Conservation (phyloP, 2,113 vertebrate species). For the Gallinago jamesoni region DNA sequence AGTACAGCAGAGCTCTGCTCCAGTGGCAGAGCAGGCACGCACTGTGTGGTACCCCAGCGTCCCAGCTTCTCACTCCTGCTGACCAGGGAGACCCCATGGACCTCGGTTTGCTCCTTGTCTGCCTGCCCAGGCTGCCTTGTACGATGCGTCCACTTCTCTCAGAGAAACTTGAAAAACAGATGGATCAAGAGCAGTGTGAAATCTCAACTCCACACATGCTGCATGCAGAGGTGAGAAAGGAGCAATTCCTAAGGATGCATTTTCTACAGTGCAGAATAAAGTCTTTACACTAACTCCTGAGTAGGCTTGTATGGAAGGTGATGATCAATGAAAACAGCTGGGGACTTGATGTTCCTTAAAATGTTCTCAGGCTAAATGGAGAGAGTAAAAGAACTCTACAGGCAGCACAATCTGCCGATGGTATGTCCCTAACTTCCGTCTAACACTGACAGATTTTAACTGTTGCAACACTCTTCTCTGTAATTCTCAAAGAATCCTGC, state of each 20-base stretch:
- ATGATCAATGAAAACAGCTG: not conserved
- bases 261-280: not conserved
- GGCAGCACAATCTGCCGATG: not conserved
- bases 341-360: not conserved
- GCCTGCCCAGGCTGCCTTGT: not conserved
- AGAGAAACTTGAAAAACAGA: not conserved
- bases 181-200: not conserved
- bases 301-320: not conserved
- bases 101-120: not conserved
- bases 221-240: not conserved
- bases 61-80: not conserved
- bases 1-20: not conserved
- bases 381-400: not conserved
- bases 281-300: not conserved
- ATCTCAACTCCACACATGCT: not conserved
- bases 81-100: not conserved
- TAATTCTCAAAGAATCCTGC: not conserved
- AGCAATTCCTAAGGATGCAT: not conserved
- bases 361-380: not conserved
- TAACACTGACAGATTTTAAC: not conserved
- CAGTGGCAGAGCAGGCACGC: not conserved
- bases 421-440: not conserved
- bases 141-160: not conserved
- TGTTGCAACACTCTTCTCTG: not conserved
- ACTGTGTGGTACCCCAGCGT: accelerated